Evolutionary conservation across 1,140 invertebrate genomes (phyloP), one percentile per base, ranked within the genome.

Genomic region (Hydropsyche tenuis): DNA sequence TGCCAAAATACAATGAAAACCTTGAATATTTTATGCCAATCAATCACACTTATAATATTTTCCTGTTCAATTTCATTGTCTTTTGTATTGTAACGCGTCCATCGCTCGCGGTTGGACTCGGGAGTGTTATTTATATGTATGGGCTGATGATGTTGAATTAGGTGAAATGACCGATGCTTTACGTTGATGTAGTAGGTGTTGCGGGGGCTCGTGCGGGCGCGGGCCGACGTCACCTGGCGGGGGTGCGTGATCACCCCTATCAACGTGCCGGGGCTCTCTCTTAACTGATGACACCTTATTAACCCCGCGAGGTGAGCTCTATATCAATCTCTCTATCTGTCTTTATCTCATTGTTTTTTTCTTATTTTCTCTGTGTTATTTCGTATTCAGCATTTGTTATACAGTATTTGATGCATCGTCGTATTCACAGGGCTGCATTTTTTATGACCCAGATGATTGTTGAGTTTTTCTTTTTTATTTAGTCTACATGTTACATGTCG

Each of bases 201-300:
- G 85, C 88, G 84, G 87, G 87, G 85, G 86, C 88, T 87, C 89
- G 90, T 87, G 91, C 92, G 87, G 91, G 90, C 85, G 91, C 89
- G 84, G 89, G 88, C 79, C 89, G 90, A 82, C 89, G 91, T 83
- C 91, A 90, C 86, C 87, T 93, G 87, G 89, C 90, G 88, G 91
- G 92, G 86, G 90, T 93, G 85, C 89, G 92, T 88, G 93, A 95
- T 86, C 93, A 95, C 90, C 93, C 93, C 86, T 95, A 95, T 89
- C 93, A 94, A 90, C 93, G 93, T 88, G 92, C 93, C 82, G 93
- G 91, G 84, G 90, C 92, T 86, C 89, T 91, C 83, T 90, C 90
- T 84, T 91, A 88, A 69, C 16, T 63, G 42, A 65, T 56, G 65
- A 71, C 74, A 74, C 72, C 68, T 72, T 60, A 64, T 27, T 23